Base-by-base conservation (phyloP, 2,797 vertebrate genomes). In the Hippocampus kuda region DNA sequence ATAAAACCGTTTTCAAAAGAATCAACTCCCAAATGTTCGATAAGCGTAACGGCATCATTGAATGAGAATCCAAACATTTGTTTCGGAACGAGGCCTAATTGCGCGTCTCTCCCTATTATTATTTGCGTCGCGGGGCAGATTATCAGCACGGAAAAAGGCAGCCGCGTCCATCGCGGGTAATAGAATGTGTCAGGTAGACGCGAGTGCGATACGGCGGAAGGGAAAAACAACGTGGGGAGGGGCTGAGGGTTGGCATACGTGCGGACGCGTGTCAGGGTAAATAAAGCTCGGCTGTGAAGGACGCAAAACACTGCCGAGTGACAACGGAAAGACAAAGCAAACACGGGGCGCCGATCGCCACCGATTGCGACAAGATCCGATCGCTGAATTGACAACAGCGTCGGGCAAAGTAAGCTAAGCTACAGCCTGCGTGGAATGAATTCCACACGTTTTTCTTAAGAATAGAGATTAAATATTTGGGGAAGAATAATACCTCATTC, bases 131-230 rank as follows among this genome's bases (percentile, higher is more conserved):
- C n/a, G 12, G 24, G 42, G 16, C 42, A 15, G 44, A 65, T 65
- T 48, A 65, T 48, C 44, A 27, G 44, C 16, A 7, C 24, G 24
- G 24, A 48, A 65, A 65, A 48, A 24, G 62, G 62, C 62, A 64
- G 38, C 27, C 18, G 34, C 10, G 10, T 62, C 44, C 63, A 15
- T 30, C 26, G 24, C 16, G 13, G 3, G 13, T 65, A 48, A 65
- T 65, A 48, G 63, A 65, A 20, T 27, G 13, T 65, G 63, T 48
- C 63, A 65, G 44, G 44, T 46, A 48, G 63, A 65, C 27, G 44
- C 15, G 24, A 7, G 42, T 48, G 42, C 44, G 44, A 64, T 48
- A 24, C n/a, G 42, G 63, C 41, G n/a, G 24, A 27, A 65, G 63
- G n/a, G 42, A 48, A 48, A 65, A n/a, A 30, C 20, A 16, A 20